Evolutionary conservation across 2,797 vertebrate species (phyloP), one percentile per base, ranked within the genome.

Genomic region (Macrochelys suwanniensis): DNA sequence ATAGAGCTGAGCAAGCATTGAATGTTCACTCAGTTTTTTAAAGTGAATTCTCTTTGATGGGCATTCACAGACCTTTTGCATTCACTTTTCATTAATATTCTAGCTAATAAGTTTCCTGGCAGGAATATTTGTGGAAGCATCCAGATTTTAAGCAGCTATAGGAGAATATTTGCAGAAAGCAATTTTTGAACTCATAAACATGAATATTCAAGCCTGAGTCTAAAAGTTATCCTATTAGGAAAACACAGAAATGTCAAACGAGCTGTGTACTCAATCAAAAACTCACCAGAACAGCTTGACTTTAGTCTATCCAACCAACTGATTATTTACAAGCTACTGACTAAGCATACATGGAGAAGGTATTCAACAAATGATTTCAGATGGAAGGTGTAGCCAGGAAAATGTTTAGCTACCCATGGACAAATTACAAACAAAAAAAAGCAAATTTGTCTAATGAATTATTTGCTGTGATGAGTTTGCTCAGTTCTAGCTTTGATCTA

Each of bases 21-120:
- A 68, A 23, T 4, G 23, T 57, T 85, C 68, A 71, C 21, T 83
- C 79, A 28, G 31, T 49, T 88, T 80, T 76, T 47, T 45, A 16
- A 57, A 50, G 13, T 15, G 45, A 50, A 76, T 80, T 86, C 88
- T 85, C n/a, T 9, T 86, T 94, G 54, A 86, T 0, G 86, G 85
- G 83, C 84, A 8, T 84, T 84, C 85, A 89, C 91, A 95, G 83
- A 49, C 89, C 65, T 82, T 53, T 80, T 80, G 51, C 92, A 77
- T 94, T 95, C 85, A 88, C 88, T 91, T 93, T 51, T 89, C 88
- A 91, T 95, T 94, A 92, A 86, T 77, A 90, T 94, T 90, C 94
- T 88, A 79, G 45, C 80, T 94, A 89, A 95, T 80, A 59, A 91
- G 81, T 93, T 94, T 92, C 77, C 94, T 96, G 94, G 92, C 86